phyloP scores from a whole-genome alignment of 2,113 vertebrate species.

The Petrocephalus microphthalmus region DNA sequence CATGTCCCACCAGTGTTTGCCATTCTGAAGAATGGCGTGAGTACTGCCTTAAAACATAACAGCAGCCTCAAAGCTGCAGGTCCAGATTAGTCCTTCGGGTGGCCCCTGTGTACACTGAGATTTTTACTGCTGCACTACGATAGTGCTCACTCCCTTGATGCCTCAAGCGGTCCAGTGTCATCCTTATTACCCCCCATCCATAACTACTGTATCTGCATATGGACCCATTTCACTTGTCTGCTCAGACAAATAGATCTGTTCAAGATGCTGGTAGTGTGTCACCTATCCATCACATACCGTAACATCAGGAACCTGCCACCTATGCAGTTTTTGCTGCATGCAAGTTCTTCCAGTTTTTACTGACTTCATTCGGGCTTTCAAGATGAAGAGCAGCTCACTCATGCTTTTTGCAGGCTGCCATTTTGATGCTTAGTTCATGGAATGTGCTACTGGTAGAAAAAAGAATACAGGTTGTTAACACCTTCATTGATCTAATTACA shows the following conservation, averaged over 20 bases:
- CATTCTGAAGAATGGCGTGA: neutral
- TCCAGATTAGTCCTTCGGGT: neutral
- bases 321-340: too few relatives aligned
- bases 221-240: too few relatives aligned
- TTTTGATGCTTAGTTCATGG: neutral
- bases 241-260: too few relatives aligned
- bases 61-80: neutral
- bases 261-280: too few relatives aligned
- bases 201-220: neutral
- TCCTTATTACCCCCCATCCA: neutral
- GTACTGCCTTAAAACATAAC: neutral
- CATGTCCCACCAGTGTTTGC: neutral
- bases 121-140: neutral
- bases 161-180: neutral
- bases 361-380: neutral
- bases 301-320: too few relatives aligned
- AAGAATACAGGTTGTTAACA: neutral
- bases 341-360: too few relatives aligned
- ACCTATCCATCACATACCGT: too few relatives aligned
- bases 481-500: neutral
- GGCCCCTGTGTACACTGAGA: neutral
- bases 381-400: neutral
- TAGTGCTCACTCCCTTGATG: neutral
- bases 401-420: neutral
- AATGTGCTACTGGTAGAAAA: neutral